Base-by-base conservation (phyloP, 2,113 vertebrate genomes). In the Perccottus glenii region DNA sequence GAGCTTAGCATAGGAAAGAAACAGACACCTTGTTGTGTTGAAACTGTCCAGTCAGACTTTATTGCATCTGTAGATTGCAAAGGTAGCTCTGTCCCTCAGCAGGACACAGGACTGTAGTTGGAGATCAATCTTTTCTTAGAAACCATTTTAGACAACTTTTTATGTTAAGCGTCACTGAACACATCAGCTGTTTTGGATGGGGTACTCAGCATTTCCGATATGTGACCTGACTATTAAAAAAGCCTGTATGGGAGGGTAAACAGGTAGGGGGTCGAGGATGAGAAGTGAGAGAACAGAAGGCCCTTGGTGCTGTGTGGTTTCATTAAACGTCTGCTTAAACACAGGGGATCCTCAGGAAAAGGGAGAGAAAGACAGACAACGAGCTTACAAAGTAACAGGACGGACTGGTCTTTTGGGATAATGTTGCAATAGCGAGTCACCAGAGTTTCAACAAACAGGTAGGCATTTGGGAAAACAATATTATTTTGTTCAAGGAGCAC, bases 261-360 rank as follows among this genome's bases (percentile, higher is more conserved):
- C 14, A 1, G 48, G 45, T 46, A 44, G 78, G 82, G 38, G 73
- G 66, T 51, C 9, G 47, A 63, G 62, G 60, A 66, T 63, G 60
- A 73, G 50, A 32, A 2, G 15, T 51, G 67, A 52, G 67, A 52
- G 53, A 82, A 76, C 75, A 83, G 80, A 81, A 70, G 77, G 81
- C 50, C 15, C 1, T 27, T 40, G 7, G 15, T 47, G 40, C 56
- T 51, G 77, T 5, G 43, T 77, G 86, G 83, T 87, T 64, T 64
- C 64, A 89, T 85, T 73, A 75, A 77, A 84, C 63, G 80, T 87
- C 83, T 82, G 83, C 53, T 83, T 19, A 11, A 82, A 72, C 77
- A 14, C 66, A 59, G 76, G 83, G 87, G 79, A 73, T 64, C 52
- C 73, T 46, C 74, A 77, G 81, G 64, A 73, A 60, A 44, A 60